These are phyloP conservation scores for Lagenorhynchus albirostris DNA, from an alignment of 2,113 vertebrate genomes.

Conservation along the genomic window DNA sequence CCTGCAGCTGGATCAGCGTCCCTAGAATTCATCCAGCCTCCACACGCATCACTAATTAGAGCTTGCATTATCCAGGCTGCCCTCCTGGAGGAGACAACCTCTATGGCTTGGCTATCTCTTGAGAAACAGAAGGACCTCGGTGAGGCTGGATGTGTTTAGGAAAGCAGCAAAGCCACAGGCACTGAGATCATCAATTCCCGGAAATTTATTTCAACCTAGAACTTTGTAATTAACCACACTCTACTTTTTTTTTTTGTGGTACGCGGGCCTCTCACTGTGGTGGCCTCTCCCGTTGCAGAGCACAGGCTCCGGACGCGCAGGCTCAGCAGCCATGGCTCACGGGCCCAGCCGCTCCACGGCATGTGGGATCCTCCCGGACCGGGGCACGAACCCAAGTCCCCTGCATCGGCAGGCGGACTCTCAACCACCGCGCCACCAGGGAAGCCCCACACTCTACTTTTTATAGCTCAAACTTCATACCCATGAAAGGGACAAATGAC, in stretches of 20 bases:
- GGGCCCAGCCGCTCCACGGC: no score
- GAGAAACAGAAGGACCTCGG: neutral
- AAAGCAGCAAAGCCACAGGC: neutral
- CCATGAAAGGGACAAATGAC: neutral
- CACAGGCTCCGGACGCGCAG: no score
- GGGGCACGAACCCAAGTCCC: no score
- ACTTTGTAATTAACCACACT: neutral
- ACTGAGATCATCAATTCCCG: neutral
- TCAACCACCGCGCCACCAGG: no score
- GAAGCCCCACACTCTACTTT: neutral
- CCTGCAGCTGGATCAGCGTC: neutral
- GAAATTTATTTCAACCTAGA: neutral
- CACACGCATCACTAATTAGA: neutral
- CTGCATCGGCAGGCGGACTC: no score
- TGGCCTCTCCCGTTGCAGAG: no score
- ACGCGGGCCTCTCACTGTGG: no score
- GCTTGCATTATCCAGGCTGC: no score
- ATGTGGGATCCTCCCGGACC: no score
- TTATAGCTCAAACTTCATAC: neutral
- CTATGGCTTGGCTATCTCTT: neutral
- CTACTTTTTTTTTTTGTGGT: neutral
- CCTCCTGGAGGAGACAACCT: neutral
- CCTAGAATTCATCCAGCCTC: neutral
- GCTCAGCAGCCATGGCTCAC: no score
- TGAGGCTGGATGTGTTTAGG: neutral